Conservation (phyloP, 2,797 vertebrate species). For the Parauchenoglanis punctatus region DNA sequence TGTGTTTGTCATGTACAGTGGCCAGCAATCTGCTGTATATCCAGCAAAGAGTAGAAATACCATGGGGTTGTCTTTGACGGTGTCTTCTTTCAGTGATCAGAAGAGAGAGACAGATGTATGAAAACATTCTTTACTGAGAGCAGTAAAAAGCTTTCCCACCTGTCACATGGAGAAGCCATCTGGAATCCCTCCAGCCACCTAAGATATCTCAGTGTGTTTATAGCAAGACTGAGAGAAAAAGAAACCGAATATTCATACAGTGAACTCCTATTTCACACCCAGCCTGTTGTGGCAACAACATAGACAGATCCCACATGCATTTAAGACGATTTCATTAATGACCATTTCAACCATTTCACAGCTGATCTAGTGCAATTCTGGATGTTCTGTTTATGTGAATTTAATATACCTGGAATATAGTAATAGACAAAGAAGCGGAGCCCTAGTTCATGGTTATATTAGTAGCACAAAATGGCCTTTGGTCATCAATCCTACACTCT, state of each 20-base stretch:
- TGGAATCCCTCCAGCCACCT: conserved; percentile 55
- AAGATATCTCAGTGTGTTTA: conserved; percentile 65
- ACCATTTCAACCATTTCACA: background rate
- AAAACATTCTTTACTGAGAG: conserved; percentile 30
- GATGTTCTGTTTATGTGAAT: background rate
- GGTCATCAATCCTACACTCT: background rate
- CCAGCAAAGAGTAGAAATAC: background rate
- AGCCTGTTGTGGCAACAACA: background rate
- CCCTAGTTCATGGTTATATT: background rate
- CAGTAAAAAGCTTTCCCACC: conserved; percentile 51
- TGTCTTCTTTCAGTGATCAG: conserved; percentile 52
- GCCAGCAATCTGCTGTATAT: background rate
- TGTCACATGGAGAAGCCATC: conserved; percentile 68
- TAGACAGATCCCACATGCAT: background rate
- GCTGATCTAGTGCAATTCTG: background rate
- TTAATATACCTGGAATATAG: background rate
- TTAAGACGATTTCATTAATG: too few species aligned
- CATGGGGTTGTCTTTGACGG: background rate
- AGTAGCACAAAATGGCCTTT: background rate
- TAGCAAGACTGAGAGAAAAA: conserved; percentile 54
- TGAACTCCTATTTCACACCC: background rate
- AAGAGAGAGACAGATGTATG: conserved; percentile 44
- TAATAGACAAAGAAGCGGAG: background rate
- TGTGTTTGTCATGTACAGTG: background rate
- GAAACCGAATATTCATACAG: background rate